Base-by-base conservation (phyloP, 2,797 vertebrate species). In the Poecile montanus region DNA sequence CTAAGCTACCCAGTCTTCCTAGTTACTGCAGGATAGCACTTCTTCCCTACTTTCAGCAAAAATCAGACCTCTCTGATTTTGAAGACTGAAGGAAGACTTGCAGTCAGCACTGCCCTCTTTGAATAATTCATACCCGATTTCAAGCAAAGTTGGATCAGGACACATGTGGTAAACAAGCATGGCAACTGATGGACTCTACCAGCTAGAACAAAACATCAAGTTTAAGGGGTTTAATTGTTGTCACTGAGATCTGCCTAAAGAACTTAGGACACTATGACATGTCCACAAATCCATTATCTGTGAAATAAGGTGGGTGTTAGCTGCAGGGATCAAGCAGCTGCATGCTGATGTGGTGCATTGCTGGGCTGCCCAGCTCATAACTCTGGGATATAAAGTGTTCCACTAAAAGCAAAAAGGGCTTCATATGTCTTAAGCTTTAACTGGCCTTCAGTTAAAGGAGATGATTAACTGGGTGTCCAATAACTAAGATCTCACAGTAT, bases 321-420 rank as follows among this genome's bases (percentile, higher is more conserved):
- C 80, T 32, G n/a, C 17, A 66, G 58, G 47, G 15, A 68, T 34
- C 67, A 25, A 75, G 65, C 32, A 68, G 30, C 60, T 65, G 34
- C 1, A 0, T 6, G 8, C 16, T 25, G 20, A 45, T 10, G 30
- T 4, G 1, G 25, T 6, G 4, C 26, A 26, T 8, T 48, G 30
- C 72, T 32, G 36, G 16, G 60, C 34, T 72, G 16, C 44, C 18
- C 38, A n/a, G 4, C 27, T 62, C 6, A 0, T 25, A 50, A 25
- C 42, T 78, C 54, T 5, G 3, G 80, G 44, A 30, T 23, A 32
- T 0, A 5, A 23, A 65, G 44, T 10, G 23, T 60, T 81, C 54
- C 84, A 74, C 22, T 57, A 40, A 74, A 85, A 85, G 44, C 3
- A 3, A 82, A 82, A 70, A 78, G 1, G 15, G 7, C 61, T 84